These are phyloP conservation scores for Drusus annulatus DNA, from an alignment of 1,140 invertebrate species.

Conservation along the genomic window DNA sequence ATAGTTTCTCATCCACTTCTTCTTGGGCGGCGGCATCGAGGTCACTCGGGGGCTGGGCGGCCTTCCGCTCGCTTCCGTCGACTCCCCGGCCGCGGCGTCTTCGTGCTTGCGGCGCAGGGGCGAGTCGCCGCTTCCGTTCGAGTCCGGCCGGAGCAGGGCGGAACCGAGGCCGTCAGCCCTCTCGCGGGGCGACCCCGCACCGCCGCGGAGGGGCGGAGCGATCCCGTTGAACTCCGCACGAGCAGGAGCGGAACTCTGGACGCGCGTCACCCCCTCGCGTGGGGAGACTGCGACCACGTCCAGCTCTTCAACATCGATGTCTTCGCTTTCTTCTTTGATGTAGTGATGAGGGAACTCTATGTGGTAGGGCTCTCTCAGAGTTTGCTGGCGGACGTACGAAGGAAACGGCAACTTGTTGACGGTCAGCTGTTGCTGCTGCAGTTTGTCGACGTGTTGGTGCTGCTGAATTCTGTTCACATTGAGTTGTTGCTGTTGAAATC, in stretches of 20 bases:
- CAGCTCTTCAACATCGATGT: too few relatives aligned
- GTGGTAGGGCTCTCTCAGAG: background rate
- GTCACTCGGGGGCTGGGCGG: conserved; percentile 13
- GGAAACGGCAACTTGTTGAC: background rate
- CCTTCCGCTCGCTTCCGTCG: background rate
- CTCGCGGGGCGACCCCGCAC: background rate
- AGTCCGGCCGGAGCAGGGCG: background rate
- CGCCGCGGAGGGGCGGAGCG: background rate
- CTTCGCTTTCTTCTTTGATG: background rate
- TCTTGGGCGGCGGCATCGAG: conserved; percentile 76
- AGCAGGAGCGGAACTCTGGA: background rate
- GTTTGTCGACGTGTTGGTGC: background rate
- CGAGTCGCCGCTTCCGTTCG: background rate
- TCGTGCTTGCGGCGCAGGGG: conserved; percentile 20
- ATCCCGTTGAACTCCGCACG: background rate
- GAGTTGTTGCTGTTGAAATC: conserved; percentile 17
- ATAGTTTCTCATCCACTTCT: conserved; percentile 82
- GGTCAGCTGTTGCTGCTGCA: conserved; percentile 23
- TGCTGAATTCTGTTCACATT: too few relatives aligned
- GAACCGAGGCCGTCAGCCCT: background rate
- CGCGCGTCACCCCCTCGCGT: too few relatives aligned
- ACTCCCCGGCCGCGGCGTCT: background rate
- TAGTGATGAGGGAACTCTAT: background rate
- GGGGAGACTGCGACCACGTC: too few relatives aligned
- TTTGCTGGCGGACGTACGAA: background rate